Conservation (phyloP, 2,888 invertebrate species). For the Rosalia funebris region DNA sequence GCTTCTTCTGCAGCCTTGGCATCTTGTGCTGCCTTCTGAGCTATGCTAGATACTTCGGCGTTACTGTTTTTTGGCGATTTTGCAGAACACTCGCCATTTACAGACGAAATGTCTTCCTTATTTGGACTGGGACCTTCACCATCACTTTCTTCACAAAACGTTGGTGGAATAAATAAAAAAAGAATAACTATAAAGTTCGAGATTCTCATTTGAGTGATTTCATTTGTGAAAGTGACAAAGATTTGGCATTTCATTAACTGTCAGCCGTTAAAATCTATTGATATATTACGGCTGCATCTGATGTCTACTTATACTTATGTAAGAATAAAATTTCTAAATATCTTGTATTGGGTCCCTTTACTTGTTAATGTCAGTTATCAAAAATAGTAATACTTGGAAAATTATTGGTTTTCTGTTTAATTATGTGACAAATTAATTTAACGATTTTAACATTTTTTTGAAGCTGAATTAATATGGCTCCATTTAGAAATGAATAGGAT, state of each 20-base stretch:
- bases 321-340: too few species aligned
- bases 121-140: slow-evolving; percentile 32
- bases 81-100: slow-evolving; percentile 48
- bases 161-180: slow-evolving; percentile 2
- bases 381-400: too few species aligned
- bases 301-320: too few species aligned
- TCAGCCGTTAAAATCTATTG: not conserved
- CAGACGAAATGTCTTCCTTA: slow-evolving; percentile 7
- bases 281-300: too few species aligned
- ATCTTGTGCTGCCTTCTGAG: slow-evolving; percentile 78
- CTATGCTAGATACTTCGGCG: slow-evolving; percentile 66
- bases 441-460: too few species aligned
- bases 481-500: too few species aligned
- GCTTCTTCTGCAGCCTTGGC: slow-evolving; percentile 79
- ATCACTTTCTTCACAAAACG: slow-evolving; percentile 1
- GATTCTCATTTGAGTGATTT: slow-evolving; percentile 11
- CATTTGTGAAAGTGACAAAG: slow-evolving; percentile 9
- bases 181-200: not conserved
- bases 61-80: not conserved
- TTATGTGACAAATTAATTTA: too few species aligned
- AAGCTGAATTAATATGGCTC: too few species aligned
- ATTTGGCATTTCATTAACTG: slow-evolving; percentile 18
- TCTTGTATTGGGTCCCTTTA: too few species aligned
- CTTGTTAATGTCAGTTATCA: too few species aligned
- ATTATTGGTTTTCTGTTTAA: too few species aligned